Base-by-base conservation (phyloP, 1,140 invertebrate genomes). In the Maniola jurtina region DNA sequence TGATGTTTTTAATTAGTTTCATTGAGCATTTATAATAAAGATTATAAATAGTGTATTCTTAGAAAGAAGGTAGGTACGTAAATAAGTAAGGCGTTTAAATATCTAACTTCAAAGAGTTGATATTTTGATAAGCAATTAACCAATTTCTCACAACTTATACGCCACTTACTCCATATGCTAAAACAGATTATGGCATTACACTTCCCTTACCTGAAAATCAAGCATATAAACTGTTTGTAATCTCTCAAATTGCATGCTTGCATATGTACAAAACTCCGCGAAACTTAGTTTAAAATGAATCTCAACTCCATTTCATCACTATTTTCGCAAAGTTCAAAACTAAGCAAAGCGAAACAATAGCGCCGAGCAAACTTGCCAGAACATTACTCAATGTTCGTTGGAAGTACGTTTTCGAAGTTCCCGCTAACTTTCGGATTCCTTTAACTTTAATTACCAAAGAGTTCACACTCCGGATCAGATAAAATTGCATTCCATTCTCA, bases 391-490 rank as follows among this genome's bases (percentile, higher is more conserved):
- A 54, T n/a, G 48, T 61, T 52, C 60, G 35, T 35, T 35, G 35
- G n/a, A 66, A 66, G 64, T 67, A 40, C 59, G 38, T 48, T 42
- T 5, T 45, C 48, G 16, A 50, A 50, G 14, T 50, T 50, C 7
- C 14, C 48, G 33, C 33, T 55, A 76, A 75, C 72, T 76, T 72
- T 64, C 16, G 52, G 52, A 76, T 75, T 79, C 72, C 77, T 70
- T 67, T 70, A 77, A 73, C 66, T 79, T 79, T 80, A 81, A 79
- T 79, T 76, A 75, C 67, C 69, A 42, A 67, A 73, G 70, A 61
- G 57, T 73, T 70, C 67, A 68, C 67, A 69, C 54, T 64, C 16
- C 40, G 62, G 61, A 70, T 75, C 71, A 64, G 73, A 79, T 71
- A 71, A 75, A 81, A 78, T 79, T 77, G 72, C 75, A 81, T 81